A percentile compares a stretch with the other conserved stretches of the same genome.
Evolutionary conservation across 2,888 invertebrate genomes (phyloP).

Genomic region (Lottia scabra): DNA sequence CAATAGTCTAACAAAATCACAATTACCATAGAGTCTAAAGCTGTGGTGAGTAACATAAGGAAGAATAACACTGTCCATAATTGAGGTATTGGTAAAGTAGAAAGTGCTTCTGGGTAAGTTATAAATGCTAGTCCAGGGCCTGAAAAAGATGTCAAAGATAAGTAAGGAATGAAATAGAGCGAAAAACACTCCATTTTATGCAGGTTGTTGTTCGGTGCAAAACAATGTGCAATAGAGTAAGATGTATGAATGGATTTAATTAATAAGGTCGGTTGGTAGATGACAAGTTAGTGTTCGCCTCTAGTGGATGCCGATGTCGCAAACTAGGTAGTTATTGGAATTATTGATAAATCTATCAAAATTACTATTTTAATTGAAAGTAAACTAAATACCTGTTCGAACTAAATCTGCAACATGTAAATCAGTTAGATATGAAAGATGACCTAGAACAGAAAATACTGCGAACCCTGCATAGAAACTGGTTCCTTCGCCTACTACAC

Average conservation of each 20-base stretch:
- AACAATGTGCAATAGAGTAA: no score
- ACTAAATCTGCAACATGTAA: constrained; percentile 61
- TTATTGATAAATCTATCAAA: no score
- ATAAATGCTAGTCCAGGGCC: constrained; percentile 63
- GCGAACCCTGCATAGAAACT: constrained; percentile 61
- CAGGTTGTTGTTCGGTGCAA: neutral
- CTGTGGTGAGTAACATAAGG: constrained; percentile 51
- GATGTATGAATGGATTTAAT: no score
- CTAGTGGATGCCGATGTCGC: no score
- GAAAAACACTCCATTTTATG: neutral
- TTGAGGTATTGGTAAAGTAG: constrained; percentile 53
- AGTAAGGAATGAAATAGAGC: neutral
- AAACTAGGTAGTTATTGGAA: no score
- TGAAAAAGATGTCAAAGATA: constrained; percentile 23
- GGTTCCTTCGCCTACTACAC: constrained; percentile 41
- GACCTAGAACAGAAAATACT: constrained; percentile 72
- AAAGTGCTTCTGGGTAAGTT: constrained; percentile 63
- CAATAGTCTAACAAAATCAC: no score
- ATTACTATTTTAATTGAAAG: neutral
- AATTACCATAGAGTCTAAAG: constrained; percentile 53
- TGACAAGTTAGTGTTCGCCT: no score
- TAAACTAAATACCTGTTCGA: constrained; percentile 50
- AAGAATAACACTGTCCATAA: constrained; percentile 63
- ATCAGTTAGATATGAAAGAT: constrained; percentile 68
- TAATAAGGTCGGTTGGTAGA: no score